Conservation (phyloP, 53 echinoderm and acorn worm genomes). For the Paracentrotus lividus region DNA sequence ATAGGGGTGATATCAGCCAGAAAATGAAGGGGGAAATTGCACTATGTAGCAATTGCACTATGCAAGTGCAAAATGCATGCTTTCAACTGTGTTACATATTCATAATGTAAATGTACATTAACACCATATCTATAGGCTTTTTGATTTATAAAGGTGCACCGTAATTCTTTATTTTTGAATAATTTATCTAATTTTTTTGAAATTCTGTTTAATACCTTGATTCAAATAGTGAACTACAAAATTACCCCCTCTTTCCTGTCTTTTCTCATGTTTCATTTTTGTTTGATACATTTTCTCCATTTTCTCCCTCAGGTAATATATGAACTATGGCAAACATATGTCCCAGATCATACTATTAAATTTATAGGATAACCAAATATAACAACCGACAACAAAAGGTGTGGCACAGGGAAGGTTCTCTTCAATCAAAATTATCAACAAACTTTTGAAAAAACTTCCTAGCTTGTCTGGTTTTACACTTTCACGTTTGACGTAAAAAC, state of each 20-base stretch:
- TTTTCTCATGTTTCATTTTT: too few species aligned
- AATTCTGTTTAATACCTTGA: background rate
- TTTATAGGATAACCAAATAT: background rate
- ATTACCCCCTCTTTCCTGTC: background rate
- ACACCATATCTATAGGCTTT: background rate
- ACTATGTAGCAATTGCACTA: background rate
- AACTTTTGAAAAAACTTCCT: background rate
- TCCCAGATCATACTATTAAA: background rate
- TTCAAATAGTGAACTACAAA: background rate
- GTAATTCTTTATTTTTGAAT: background rate
- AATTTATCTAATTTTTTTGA: background rate
- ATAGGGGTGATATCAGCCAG: constrained; percentile 8
- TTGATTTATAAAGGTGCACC: background rate
- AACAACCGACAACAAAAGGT: background rate
- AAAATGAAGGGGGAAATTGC: background rate
- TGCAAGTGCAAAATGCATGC: constrained; percentile 2
- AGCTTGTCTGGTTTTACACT: constrained; percentile 4
- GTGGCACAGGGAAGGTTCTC: background rate
- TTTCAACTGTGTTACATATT: too few species aligned
- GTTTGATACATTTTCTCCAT: background rate
- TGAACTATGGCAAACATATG: background rate
- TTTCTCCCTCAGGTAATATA: background rate
- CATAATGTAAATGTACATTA: background rate
- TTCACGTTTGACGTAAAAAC: constrained; percentile 13
- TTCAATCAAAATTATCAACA: constrained; percentile 4